These are phyloP conservation scores for Subacronicta megacephala DNA, from an alignment of 2,888 invertebrate genomes.

Conservation along the genomic window DNA sequence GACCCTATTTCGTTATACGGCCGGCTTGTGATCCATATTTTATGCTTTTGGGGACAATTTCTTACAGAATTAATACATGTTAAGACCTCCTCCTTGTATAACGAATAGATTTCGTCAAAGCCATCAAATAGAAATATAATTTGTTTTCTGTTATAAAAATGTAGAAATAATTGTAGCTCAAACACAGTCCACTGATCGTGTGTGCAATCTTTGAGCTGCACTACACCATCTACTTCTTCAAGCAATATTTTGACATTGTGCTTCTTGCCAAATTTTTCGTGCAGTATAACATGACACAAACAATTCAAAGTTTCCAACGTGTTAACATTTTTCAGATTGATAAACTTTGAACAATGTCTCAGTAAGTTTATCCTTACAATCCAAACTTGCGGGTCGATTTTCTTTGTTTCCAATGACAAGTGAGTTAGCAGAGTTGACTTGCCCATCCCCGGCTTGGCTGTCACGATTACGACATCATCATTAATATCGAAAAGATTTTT, in stretches of 20 bases:
- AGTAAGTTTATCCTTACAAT: slow-evolving; percentile 39
- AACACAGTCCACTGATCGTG: slow-evolving; percentile 13
- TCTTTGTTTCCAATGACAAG: slow-evolving; percentile 37
- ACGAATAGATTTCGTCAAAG: slow-evolving; percentile 48
- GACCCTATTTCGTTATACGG: slow-evolving; percentile 36
- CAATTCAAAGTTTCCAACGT: slow-evolving; percentile 14
- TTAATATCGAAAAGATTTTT: slow-evolving; percentile 15
- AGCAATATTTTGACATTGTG: slow-evolving; percentile 1
- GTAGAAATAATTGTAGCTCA: slow-evolving; percentile 33
- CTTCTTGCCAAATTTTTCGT: slow-evolving; percentile 1
- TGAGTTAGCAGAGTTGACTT: slow-evolving; percentile 51
- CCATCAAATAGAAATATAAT: slow-evolving; percentile 49
- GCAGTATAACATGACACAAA: slow-evolving; percentile 11
- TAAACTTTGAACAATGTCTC: slow-evolving; percentile 22
- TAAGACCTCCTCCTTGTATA: slow-evolving; percentile 30
- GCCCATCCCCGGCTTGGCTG: slow-evolving; percentile 52
- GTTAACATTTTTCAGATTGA: slow-evolving; percentile 12
- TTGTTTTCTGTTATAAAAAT: slow-evolving; percentile 24
- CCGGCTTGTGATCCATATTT: slow-evolving; percentile 48
- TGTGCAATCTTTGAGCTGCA: slow-evolving; percentile 10
- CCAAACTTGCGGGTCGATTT: slow-evolving; percentile 29
- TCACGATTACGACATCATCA: slow-evolving; percentile 26
- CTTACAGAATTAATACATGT: slow-evolving; percentile 14
- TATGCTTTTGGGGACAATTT: slow-evolving; percentile 6
- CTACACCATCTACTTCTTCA: background rate